phyloP scores from a whole-genome alignment of 2,888 invertebrate genomes.

The Drosophila antonietae region DNA sequence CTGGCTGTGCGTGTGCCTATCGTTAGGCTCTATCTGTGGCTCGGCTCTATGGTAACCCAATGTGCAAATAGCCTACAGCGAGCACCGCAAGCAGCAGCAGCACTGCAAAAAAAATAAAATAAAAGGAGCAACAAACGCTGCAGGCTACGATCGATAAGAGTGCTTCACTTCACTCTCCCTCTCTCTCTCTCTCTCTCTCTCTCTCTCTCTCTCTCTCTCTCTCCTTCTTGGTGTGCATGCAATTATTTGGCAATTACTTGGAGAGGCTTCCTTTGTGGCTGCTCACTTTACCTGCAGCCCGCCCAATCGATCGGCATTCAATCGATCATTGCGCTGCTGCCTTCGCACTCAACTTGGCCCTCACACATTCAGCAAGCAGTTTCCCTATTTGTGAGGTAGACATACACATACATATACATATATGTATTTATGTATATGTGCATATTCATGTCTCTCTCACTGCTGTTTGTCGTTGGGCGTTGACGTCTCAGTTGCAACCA shows the following conservation, averaged over 20 bases:
- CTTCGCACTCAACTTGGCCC: background rate
- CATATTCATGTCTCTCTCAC: background rate
- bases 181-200: background rate
- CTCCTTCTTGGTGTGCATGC: conserved; percentile 16
- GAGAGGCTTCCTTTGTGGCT: conserved; percentile 37
- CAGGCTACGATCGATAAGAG: conserved; percentile 51
- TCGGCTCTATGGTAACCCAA: conserved; percentile 50
- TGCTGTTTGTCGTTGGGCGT: conserved; percentile 44
- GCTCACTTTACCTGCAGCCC: conserved; percentile 43
- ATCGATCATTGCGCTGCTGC: conserved; percentile 50
- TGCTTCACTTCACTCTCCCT: background rate
- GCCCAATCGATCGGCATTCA: conserved; percentile 48
- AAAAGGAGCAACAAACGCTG: conserved; percentile 57
- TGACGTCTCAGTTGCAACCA: conserved; percentile 34
- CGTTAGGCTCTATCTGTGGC: conserved; percentile 43
- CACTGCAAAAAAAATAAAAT: conserved; percentile 36
- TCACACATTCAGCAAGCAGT: background rate
- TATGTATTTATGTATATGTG: background rate
- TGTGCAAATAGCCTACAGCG: conserved; percentile 61
- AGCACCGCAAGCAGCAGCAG: conserved; percentile 25
- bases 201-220: background rate
- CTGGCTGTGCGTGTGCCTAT: conserved; percentile 40
- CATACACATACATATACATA: background rate
- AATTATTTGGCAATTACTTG: conserved; percentile 64
- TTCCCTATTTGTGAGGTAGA: background rate